Conservation (phyloP, 2,888 invertebrate genomes). For the Polydrusus pterygomalis region DNA sequence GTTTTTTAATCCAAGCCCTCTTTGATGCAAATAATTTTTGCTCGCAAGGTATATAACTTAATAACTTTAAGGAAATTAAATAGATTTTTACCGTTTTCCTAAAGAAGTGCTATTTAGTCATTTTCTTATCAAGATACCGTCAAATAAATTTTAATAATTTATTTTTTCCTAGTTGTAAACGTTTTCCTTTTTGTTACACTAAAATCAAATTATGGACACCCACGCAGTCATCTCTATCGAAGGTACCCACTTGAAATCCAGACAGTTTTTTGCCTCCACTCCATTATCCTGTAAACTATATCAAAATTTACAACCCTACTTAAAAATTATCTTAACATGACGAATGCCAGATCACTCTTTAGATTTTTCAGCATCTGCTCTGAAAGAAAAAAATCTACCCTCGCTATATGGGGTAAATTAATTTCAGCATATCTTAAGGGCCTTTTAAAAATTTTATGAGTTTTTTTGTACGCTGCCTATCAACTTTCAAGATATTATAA, state of each 20-base stretch:
- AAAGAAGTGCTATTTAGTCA: too few relatives aligned
- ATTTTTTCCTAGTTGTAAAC: too few relatives aligned
- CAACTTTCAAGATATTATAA: conserved; percentile 10
- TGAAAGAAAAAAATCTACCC: conserved; percentile 35
- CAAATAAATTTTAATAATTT: too few relatives aligned
- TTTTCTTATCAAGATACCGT: too few relatives aligned
- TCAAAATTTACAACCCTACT: conserved; percentile 22
- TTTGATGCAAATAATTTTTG: too few relatives aligned
- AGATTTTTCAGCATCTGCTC: conserved; percentile 42
- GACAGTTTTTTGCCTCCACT: conserved; percentile 18
- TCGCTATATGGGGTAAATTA: conserved; percentile 50
- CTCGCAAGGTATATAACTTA: too few relatives aligned
- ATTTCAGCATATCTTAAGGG: conserved; percentile 38
- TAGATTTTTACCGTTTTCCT: too few relatives aligned
- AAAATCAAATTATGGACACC: conserved; percentile 1
- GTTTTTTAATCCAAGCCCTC: too few relatives aligned
- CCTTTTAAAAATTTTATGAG: conserved; percentile 16
- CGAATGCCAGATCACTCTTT: conserved; percentile 32
- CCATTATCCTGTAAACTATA: conserved; percentile 16
- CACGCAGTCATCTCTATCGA: conserved; percentile 1
- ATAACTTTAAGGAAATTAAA: too few relatives aligned
- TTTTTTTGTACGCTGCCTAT: conserved; percentile 8
- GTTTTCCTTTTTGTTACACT: too few relatives aligned
- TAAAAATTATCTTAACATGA: conserved; percentile 31
- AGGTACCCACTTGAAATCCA: conserved; percentile 7